These are phyloP conservation scores for Homalodisca vitripennis DNA, from an alignment of 1,140 invertebrate genomes.

Conservation along the genomic window DNA sequence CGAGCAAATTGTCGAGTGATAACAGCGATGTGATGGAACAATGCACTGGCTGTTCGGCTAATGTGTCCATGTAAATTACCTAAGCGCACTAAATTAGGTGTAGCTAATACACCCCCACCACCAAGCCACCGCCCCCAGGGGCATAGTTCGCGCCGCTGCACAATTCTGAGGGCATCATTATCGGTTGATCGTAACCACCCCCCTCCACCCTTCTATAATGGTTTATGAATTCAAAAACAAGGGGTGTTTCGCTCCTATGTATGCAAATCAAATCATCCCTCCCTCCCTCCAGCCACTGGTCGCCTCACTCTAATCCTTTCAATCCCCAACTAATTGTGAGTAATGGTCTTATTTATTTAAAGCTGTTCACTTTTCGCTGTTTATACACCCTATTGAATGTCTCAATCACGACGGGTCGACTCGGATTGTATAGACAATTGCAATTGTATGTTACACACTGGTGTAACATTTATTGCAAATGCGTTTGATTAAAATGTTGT, in stretches of 20 bases:
- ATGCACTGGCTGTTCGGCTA: no score
- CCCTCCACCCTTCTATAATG: background rate
- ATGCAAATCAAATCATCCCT: background rate
- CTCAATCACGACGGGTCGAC: no score
- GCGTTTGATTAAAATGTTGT: no score
- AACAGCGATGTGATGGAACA: no score
- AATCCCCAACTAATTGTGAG: slow-evolving; percentile 15
- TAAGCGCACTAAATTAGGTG: background rate
- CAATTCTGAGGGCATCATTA: background rate
- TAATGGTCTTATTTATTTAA: slow-evolving; percentile 19
- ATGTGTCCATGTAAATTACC: background rate
- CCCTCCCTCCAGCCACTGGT: background rate
- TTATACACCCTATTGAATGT: no score
- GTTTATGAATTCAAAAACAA: slow-evolving; percentile 8
- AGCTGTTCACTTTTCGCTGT: background rate
- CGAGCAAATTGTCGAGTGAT: no score
- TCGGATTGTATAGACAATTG: no score
- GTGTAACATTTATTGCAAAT: no score
- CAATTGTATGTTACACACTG: no score
- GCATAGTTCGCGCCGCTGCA: background rate
- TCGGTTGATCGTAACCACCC: background rate
- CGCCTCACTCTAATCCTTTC: no score
- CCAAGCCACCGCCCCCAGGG: no score
- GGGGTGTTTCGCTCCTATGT: background rate
- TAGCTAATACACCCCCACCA: background rate